Base-by-base conservation (phyloP, 2,113 vertebrate species). In the Nanorana parkeri region DNA sequence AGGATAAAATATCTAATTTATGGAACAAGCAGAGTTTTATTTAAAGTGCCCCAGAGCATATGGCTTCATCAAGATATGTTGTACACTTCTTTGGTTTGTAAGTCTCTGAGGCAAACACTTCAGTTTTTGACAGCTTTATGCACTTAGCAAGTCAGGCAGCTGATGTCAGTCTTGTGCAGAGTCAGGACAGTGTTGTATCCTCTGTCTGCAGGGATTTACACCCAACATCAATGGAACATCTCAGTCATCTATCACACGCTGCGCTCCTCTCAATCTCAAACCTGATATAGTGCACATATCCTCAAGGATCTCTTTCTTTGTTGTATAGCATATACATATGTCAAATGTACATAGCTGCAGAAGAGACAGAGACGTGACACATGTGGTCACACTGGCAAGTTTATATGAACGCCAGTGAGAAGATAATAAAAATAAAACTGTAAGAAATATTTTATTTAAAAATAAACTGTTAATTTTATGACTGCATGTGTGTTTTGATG, bases 81-180 rank as follows among this genome's bases (percentile, higher is more conserved):
- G 55, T 78, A 66, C 36, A 55, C 60, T 66, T 69, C 21, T 68
- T 80, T 69, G 56, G 26, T 72, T 73, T 0, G 20, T 3, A 61
- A 65, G 82, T 83, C 83, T 87, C 86, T 72, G 19, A 0, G 26
- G 77, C 68, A 47, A 83, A 47, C 60, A 81, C 87, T 86, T 88
- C 80, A 74, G 79, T 17, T 68, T 85, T 86, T 75, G 68, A 69
- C 63, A 83, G 78, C 60, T 52, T 51, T 67, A 84, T 1, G 78
- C 80, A 80, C 79, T 89, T 66, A 20, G 71, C 61, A 73, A 84
- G 83, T 74, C 76, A 80, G 77, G 29, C 63, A 76, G 64, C 64
- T 66, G 79, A 61, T 85, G 78, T 36, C 85, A 87, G 74, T 85
- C 78, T 85, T 87, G 51, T 73, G 84, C 84, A 56, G 66, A 69